Evolutionary conservation across 2,113 vertebrate genomes (phyloP).

Genomic region (Petrocephalus microphthalmus): DNA sequence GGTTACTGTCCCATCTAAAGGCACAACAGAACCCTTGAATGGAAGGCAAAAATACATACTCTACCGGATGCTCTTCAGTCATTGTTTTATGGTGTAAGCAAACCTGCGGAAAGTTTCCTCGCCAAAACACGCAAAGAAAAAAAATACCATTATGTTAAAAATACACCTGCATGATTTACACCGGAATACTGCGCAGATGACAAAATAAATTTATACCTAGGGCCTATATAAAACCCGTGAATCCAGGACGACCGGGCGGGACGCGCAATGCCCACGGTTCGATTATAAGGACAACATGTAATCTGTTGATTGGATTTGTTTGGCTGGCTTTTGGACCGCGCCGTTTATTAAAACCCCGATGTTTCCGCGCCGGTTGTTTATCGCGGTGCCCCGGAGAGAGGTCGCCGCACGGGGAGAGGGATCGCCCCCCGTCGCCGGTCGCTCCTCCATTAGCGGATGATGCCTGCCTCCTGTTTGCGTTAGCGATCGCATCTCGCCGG

Average conservation of each 20-base stretch:
- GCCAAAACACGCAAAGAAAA: neutral
- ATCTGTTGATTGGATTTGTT: constrained; percentile 49
- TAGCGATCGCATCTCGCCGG: constrained; percentile 75
- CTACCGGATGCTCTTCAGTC: neutral
- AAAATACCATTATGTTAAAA: neutral
- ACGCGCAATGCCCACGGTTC: constrained; percentile 20
- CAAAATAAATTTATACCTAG: neutral
- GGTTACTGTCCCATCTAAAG: neutral
- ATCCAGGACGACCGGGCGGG: neutral
- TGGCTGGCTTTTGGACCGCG: constrained; percentile 35
- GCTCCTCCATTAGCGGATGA: constrained; percentile 94
- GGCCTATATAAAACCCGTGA: neutral
- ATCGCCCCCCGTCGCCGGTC: constrained; percentile 83
- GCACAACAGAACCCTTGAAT: neutral
- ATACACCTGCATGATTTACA: neutral
- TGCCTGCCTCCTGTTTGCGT: constrained; percentile 80
- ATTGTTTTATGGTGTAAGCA: neutral
- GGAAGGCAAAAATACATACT: neutral
- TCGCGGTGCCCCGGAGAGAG: constrained; percentile 65
- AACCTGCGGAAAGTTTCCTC: neutral
- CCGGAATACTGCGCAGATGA: neutral
- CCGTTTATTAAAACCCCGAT: constrained; percentile 87
- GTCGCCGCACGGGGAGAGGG: constrained; percentile 66
- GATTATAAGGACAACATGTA: constrained; percentile 32
- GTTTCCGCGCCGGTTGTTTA: constrained; percentile 87